Evolutionary conservation across 2,113 vertebrate species (phyloP).

Genomic region (Rhineura floridana): DNA sequence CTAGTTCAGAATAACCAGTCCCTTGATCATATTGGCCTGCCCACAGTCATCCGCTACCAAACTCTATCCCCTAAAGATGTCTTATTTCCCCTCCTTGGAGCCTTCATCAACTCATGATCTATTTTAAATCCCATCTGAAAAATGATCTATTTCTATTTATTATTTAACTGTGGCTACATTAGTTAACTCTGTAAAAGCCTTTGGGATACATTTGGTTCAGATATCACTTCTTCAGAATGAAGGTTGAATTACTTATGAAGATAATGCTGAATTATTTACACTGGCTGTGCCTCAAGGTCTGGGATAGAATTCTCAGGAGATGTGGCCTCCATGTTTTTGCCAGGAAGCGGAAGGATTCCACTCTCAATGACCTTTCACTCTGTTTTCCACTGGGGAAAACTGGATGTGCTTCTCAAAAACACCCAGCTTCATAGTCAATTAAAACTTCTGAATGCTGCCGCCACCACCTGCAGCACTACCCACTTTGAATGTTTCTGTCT

Average conservation of each 20-base stretch:
- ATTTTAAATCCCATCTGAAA: constrained; percentile 39
- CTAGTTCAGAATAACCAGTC: constrained; percentile 32
- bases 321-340: neutral
- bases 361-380: neutral
- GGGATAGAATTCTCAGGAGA: neutral
- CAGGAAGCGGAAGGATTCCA: neutral
- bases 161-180: constrained; percentile 50
- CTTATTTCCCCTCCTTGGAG: constrained; percentile 32
- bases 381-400: neutral
- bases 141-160: constrained; percentile 53
- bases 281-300: neutral
- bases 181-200: constrained; percentile 43
- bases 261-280: constrained; percentile 23
- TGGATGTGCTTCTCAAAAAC: neutral
- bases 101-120: constrained; percentile 25
- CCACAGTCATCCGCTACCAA: constrained; percentile 18
- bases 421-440: neutral
- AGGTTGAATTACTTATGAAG: constrained; percentile 28
- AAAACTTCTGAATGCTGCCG: neutral
- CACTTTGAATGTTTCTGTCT: neutral
- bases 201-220: neutral
- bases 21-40: neutral
- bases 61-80: neutral
- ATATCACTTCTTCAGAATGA: constrained; percentile 30
- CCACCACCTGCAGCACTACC: too few species aligned